Base-by-base conservation (phyloP, 1,140 invertebrate genomes). In the Drosophila sechellia region DNA sequence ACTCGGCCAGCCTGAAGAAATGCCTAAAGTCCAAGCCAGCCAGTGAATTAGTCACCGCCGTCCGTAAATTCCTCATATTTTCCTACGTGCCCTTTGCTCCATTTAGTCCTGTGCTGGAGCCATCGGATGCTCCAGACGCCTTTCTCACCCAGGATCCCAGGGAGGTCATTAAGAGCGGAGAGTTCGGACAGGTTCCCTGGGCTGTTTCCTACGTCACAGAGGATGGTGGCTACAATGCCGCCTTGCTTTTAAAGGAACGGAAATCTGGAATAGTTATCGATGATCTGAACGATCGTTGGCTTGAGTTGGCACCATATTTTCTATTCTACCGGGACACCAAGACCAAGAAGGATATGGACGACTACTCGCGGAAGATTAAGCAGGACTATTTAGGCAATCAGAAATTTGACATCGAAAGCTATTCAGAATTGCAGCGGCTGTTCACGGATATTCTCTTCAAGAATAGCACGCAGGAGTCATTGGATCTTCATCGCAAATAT, bases 71-170 rank as follows among this genome's bases (percentile, higher is more conserved):
- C n/a, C 71, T 85, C 0, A 66, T 90, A 15, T 94, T 93, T 86
- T 77, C 92, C 12, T 94, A 93, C 54, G 94, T 94, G 79, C 94
- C 94, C n/a, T 94, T 93, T 63, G 87, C 93, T 5, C 94, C 94
- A 1, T 95, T 95, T 79, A 94, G 94, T 3, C 94, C 94, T 6
- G 93, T 94, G 0, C 76, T 94, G 0, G 94, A 95, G 54, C 43
- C 75, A 0, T 3, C 5, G 3, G 55, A 72, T n/a, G 43, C 50
- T 6, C 4, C 35, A 8, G 43, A 92, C 5, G 92, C 94, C 5
- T 95, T 95, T 63, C 87, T 95, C 3, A 91, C 91, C 13, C 65
- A 92, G 42, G 49, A 92, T 17, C 94, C 94, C 0, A 75, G 79
- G 6, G 90, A 93, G 48, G 93, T 95, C 5, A 89, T 95, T 0